Conservation (phyloP, 2,113 vertebrate species). For the Diphyllodes magnificus region DNA sequence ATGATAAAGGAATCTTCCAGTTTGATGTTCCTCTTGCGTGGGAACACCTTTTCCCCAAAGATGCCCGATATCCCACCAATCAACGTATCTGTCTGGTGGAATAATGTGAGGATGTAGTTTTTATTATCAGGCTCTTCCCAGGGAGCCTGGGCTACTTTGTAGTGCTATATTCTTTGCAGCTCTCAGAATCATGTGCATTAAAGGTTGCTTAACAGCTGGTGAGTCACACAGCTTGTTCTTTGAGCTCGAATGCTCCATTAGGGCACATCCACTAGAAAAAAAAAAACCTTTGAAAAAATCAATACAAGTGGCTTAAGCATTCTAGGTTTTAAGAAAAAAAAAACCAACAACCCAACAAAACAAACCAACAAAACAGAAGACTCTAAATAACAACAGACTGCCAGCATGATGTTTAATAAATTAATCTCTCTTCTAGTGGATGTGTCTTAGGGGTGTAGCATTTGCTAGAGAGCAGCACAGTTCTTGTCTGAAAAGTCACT, state of each 20-base stretch:
- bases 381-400: neutral
- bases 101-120: constrained; percentile 35
- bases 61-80: neutral
- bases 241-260: constrained; percentile 44
- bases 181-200: constrained; percentile 41
- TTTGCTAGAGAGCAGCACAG: neutral
- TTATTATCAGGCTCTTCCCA: constrained; percentile 43
- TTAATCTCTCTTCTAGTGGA: neutral
- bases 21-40: neutral
- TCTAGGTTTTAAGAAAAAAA: neutral
- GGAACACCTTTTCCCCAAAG: constrained; percentile 37
- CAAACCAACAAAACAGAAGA: neutral
- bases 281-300: constrained; percentile 60
- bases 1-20: neutral
- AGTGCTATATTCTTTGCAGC: constrained; percentile 33
- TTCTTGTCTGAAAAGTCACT: neutral
- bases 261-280: constrained; percentile 45
- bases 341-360: neutral
- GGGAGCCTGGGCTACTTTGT: constrained; percentile 41
- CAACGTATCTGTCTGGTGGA: neutral
- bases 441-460: neutral
- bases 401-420: neutral
- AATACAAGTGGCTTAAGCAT: constrained; percentile 11
- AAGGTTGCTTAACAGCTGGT: constrained; percentile 58
- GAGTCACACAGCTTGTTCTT: constrained; percentile 54